Percentiles rank a stretch among this genome's conserved stretches.
phyloP scores from a whole-genome alignment of 2,113 vertebrate genomes.

The Ivindomyrus marchei region DNA sequence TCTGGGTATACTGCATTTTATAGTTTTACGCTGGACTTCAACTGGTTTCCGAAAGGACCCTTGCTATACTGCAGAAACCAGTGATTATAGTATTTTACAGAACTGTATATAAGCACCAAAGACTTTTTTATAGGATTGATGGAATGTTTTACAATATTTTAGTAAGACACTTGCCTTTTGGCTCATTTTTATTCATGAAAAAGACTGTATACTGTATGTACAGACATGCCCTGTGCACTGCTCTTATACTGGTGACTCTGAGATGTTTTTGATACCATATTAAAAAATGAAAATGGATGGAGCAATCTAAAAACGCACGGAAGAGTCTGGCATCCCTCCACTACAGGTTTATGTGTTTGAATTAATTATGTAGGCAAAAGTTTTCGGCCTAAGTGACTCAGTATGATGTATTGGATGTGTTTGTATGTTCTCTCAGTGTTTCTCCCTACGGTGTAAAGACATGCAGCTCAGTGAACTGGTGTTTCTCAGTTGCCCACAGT shows the following conservation, averaged over 20 bases:
- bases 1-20: not conserved
- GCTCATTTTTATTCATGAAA: not conserved
- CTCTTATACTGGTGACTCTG: not conserved
- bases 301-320: not conserved
- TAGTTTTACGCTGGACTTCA: not conserved
- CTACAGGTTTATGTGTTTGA: not conserved
- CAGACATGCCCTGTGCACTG: not conserved
- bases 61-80: not conserved
- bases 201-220: not conserved
- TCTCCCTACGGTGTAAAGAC: not conserved
- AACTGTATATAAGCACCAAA: not conserved
- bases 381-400: not conserved
- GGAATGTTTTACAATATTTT: not conserved
- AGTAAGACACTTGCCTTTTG: not conserved
- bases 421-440: not conserved
- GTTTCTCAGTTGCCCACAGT: not conserved
- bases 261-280: not conserved
- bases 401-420: not conserved
- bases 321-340: not conserved
- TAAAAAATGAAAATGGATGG: not conserved
- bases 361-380: not conserved
- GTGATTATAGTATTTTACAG: slow-evolving; percentile 2
- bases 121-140: not conserved
- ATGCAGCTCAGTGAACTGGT: not conserved
- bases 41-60: not conserved